These are phyloP conservation scores for Tragelaphus eurycerus DNA, from an alignment of 2,797 vertebrate species.

Conservation along the genomic window DNA sequence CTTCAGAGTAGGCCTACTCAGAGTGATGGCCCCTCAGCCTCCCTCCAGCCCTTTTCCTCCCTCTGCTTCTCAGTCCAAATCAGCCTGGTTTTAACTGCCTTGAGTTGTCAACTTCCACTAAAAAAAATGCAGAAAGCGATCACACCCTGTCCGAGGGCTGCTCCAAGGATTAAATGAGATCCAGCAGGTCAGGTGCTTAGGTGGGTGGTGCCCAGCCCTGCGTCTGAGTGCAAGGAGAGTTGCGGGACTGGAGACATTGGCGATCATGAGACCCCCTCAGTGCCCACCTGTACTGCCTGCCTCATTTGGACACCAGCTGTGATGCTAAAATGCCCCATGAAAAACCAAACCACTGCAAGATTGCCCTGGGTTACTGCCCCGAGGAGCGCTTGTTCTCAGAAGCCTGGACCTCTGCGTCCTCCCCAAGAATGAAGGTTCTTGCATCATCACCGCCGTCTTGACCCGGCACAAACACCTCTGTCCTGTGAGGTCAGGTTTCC, in stretches of 20 bases:
- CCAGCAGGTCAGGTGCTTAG: neutral
- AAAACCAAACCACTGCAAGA: neutral
- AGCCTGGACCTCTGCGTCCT: neutral
- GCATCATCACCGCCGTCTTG: neutral
- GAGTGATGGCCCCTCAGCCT: neutral
- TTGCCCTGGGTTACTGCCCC: neutral
- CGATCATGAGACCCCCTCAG: rapidly evolving
- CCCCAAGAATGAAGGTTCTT: neutral
- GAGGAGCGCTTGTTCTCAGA: neutral
- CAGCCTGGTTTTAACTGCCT: neutral
- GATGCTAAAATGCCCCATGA: neutral
- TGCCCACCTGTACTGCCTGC: neutral
- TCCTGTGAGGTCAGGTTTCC: neutral
- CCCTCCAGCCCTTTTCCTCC: neutral
- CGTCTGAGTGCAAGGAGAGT: rapidly evolving
- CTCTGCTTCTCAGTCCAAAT: neutral
- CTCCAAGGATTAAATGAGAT: neutral
- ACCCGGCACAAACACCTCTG: neutral
- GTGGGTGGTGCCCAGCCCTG: neutral
- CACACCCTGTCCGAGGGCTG: rapidly evolving
- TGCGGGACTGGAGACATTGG: neutral
- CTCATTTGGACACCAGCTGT: neutral
- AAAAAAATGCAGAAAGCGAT: neutral
- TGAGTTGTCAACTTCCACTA: neutral
- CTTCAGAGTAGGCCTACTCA: neutral